These are phyloP conservation scores for Varanus salvator DNA, from an alignment of 2,113 vertebrate genomes.

Conservation along the genomic window DNA sequence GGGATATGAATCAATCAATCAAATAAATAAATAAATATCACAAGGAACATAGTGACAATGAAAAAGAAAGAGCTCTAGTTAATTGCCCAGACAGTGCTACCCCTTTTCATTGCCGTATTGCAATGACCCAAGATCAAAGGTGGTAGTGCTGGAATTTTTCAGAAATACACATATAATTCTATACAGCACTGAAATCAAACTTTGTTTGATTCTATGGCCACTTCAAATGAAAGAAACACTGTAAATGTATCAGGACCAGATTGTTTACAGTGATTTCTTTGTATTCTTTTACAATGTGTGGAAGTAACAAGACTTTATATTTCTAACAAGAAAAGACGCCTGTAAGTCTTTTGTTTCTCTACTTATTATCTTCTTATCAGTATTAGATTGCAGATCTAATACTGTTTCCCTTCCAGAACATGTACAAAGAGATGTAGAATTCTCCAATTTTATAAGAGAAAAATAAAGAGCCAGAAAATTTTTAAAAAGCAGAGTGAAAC, in stretches of 20 bases:
- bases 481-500: slow-evolving; percentile 20
- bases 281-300: slow-evolving; percentile 3
- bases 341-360: slow-evolving; percentile 14
- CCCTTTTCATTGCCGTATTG: not conserved
- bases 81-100: not conserved
- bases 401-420: not conserved
- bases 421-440: not conserved
- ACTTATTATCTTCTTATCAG: slow-evolving; percentile 17
- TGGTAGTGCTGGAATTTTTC: not conserved
- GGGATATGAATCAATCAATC: too few relatives aligned
- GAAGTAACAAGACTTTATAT: not conserved
- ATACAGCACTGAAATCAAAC: not conserved
- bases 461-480: not conserved
- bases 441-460: slow-evolving; percentile 16
- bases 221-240: not conserved
- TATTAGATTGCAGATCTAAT: slow-evolving; percentile 30
- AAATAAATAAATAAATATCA: too few relatives aligned
- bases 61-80: not conserved
- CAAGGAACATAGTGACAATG: not conserved
- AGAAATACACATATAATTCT: slow-evolving; percentile 4
- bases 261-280: slow-evolving; percentile 23
- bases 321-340: slow-evolving; percentile 18
- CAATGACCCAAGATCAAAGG: not conserved
- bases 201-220: not conserved
- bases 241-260: not conserved